Evolutionary conservation across 1,140 invertebrate species (phyloP).

Genomic region (Trinorchestia longiramus): DNA sequence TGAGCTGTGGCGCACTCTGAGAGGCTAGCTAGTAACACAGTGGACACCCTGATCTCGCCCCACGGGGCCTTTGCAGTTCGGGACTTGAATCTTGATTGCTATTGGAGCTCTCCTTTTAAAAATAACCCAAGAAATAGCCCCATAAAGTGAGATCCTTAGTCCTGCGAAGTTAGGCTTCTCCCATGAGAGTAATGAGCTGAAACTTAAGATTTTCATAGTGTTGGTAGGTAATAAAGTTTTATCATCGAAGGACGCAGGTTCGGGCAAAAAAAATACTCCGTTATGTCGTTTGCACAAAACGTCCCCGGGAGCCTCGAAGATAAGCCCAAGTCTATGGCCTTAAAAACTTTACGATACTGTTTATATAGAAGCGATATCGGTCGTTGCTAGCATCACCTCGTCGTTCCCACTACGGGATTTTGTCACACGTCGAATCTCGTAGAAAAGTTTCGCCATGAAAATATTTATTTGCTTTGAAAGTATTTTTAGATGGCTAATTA

Average conservation of each 20-base stretch:
- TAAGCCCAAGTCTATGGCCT: slow-evolving; percentile 21
- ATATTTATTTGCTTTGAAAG: background rate
- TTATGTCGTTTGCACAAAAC: slow-evolving; percentile 20
- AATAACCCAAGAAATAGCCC: slow-evolving; percentile 2
- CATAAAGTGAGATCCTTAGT: slow-evolving; percentile 48
- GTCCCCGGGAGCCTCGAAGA: background rate
- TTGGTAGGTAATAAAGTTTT: background rate
- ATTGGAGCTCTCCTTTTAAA: slow-evolving; percentile 23
- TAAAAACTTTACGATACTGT: slow-evolving; percentile 31
- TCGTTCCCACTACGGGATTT: background rate
- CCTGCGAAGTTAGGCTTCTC: slow-evolving; percentile 31
- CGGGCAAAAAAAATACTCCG: background rate
- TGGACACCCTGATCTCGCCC: background rate
- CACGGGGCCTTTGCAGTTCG: slow-evolving; percentile 14
- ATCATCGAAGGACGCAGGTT: background rate
- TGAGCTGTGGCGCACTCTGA: background rate
- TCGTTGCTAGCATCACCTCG: background rate
- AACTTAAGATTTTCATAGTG: slow-evolving; percentile 47
- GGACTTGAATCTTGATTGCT: slow-evolving; percentile 45
- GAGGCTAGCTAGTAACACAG: background rate
- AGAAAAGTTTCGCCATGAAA: background rate
- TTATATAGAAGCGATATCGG: slow-evolving; percentile 51
- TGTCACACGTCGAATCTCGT: background rate
- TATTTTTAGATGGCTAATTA: background rate
- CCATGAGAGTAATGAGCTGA: background rate